Percentiles rank a stretch among this genome's conserved stretches.
phyloP scores from a whole-genome alignment of 2,113 vertebrate genomes.

The Arenaria interpres region DNA sequence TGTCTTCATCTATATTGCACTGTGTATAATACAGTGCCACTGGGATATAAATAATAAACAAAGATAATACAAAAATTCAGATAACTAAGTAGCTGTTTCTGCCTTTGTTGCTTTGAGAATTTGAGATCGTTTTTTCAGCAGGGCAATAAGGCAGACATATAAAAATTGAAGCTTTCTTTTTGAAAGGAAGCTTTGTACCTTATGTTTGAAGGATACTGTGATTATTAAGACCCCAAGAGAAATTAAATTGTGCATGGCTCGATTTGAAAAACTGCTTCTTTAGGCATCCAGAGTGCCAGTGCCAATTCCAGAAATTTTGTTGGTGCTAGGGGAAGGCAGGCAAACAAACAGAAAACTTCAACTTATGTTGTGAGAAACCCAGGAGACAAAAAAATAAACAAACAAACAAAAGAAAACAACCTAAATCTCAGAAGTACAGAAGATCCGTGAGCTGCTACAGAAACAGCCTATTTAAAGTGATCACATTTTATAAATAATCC shows the following conservation, averaged over 20 bases:
- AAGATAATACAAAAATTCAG: neutral
- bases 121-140: neutral
- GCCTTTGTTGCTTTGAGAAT: neutral
- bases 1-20: neutral
- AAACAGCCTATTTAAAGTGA: conserved; percentile 41
- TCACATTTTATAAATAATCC: conserved; percentile 46
- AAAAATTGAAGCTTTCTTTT: neutral
- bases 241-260: neutral
- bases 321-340: neutral
- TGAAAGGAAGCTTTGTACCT: neutral
- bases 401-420: neutral
- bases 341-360: neutral
- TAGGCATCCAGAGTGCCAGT: neutral
- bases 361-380: neutral
- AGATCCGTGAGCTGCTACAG: neutral
- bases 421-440: neutral
- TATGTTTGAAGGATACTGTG: conserved; percentile 2
- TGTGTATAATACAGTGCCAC: neutral
- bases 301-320: conserved; percentile 31
- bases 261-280: conserved; percentile 36
- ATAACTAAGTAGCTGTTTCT: neutral
- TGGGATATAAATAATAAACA: neutral
- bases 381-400: neutral
- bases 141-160: neutral
- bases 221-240: conserved; percentile 32